phyloP scores from a whole-genome alignment of 2,888 invertebrate species.

The Odontothrips loti region DNA sequence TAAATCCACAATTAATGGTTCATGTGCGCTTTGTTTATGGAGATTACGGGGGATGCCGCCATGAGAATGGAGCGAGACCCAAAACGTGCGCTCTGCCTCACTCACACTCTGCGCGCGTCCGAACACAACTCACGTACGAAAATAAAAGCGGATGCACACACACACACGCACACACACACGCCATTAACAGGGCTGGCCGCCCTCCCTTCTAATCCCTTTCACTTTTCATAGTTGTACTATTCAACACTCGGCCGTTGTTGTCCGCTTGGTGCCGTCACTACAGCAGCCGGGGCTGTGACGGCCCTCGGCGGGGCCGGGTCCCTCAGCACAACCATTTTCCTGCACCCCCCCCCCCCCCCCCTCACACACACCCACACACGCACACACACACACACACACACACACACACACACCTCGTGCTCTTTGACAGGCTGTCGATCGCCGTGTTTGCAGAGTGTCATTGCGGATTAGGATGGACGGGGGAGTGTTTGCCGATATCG shows the following conservation, averaged over 20 bases:
- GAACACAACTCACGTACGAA: constrained; percentile 5
- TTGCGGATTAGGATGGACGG: background rate
- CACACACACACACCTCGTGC: background rate
- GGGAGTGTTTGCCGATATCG: background rate
- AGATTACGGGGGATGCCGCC: background rate
- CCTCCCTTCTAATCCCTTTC: background rate
- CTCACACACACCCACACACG: background rate
- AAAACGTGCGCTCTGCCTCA: background rate
- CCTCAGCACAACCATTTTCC: no score
- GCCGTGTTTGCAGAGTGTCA: background rate
- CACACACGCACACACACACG: background rate
- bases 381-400: background rate
- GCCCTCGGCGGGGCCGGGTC: no score
- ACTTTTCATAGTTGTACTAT: constrained; percentile 5
- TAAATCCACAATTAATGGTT: constrained; percentile 25
- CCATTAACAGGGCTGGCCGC: background rate
- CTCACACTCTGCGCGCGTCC: background rate
- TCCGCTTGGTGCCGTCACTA: no score
- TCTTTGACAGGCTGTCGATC: background rate
- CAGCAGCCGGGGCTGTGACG: no score
- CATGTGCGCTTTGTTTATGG: constrained; percentile 15
- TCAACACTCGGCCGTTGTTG: no score
- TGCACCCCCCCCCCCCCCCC: no score
- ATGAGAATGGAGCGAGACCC: background rate
- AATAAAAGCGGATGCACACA: background rate